Evolutionary conservation across 2,888 invertebrate genomes (phyloP).

Genomic region (Cryptocheilus praepositus): DNA sequence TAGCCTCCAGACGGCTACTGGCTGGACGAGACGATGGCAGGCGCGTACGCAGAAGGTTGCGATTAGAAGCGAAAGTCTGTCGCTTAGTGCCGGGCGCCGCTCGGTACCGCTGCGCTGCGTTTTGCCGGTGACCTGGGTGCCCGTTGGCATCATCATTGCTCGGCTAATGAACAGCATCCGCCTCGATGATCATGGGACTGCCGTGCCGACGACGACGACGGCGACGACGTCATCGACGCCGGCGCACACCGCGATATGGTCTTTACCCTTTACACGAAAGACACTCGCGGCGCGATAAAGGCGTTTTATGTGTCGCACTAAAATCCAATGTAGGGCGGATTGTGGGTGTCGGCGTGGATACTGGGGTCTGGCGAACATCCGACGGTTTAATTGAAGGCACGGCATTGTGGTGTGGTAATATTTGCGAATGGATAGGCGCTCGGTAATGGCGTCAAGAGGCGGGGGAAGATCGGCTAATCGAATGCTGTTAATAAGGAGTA

Average conservation of each 20-base stretch:
- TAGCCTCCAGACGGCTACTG: not conserved
- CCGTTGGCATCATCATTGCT: slow-evolving; percentile 60
- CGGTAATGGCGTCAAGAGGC: too few species aligned
- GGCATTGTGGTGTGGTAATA: too few species aligned
- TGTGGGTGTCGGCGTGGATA: too few species aligned
- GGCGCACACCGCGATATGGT: not conserved
- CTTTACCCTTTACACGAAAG: too few species aligned
- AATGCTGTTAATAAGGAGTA: too few species aligned
- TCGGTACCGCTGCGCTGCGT: slow-evolving; percentile 47
- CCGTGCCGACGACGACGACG: slow-evolving; percentile 27
- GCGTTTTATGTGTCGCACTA: too few species aligned
- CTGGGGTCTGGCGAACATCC: too few species aligned
- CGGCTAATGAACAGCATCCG: slow-evolving; percentile 65
- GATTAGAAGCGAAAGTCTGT: slow-evolving; percentile 28
- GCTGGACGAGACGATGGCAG: not conserved
- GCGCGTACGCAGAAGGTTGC: not conserved
- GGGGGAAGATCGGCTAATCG: too few species aligned
- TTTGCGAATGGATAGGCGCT: too few species aligned
- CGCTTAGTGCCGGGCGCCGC: slow-evolving; percentile 45
- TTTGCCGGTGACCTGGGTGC: slow-evolving; percentile 56
- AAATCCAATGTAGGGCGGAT: too few species aligned
- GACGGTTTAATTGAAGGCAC: too few species aligned
- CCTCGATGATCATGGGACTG: slow-evolving; percentile 59
- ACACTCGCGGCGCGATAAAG: too few species aligned
- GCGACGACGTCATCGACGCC: slow-evolving; percentile 29